phyloP scores from a whole-genome alignment of 2,113 vertebrate species.

The Puntigrus tetrazona region DNA sequence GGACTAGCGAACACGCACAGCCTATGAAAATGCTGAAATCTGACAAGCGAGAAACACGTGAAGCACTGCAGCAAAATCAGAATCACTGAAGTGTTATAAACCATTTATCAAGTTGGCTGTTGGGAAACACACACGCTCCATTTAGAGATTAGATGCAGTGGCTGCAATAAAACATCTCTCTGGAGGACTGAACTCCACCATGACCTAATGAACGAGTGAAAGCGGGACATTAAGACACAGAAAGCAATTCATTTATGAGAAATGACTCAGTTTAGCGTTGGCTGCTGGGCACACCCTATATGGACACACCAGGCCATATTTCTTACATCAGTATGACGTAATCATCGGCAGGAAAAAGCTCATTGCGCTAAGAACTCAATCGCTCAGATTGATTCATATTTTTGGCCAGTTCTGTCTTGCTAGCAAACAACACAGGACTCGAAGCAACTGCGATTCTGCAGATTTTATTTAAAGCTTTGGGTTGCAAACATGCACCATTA shows the following conservation, averaged over 20 bases:
- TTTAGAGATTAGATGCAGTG: conserved; percentile 71
- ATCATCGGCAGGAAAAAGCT: not conserved
- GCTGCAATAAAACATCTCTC: conserved; percentile 46
- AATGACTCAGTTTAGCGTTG: not conserved
- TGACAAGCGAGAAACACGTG: not conserved
- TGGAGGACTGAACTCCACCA: not conserved
- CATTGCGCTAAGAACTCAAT: not conserved
- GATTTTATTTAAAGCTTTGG: not conserved
- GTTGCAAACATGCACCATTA: not conserved
- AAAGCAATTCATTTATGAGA: not conserved
- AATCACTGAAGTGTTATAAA: conserved; percentile 17
- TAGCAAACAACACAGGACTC: not conserved
- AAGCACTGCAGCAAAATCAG: conserved; percentile 11
- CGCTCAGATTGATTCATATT: conserved; percentile 10
- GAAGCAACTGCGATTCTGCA: not conserved
- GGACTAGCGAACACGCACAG: not conserved
- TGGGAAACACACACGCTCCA: conserved; percentile 55
- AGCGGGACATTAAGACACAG: conserved; percentile 41
- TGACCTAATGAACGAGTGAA: conserved; percentile 52
- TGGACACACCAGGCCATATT: not conserved
- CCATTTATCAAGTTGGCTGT: conserved; percentile 21
- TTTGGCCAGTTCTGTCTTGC: not conserved
- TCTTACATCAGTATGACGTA: conserved; percentile 13
- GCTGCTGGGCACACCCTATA: not conserved
- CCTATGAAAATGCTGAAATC: not conserved